Conservation (phyloP, 2,888 invertebrate genomes). For the Coenonympha glycerion region DNA sequence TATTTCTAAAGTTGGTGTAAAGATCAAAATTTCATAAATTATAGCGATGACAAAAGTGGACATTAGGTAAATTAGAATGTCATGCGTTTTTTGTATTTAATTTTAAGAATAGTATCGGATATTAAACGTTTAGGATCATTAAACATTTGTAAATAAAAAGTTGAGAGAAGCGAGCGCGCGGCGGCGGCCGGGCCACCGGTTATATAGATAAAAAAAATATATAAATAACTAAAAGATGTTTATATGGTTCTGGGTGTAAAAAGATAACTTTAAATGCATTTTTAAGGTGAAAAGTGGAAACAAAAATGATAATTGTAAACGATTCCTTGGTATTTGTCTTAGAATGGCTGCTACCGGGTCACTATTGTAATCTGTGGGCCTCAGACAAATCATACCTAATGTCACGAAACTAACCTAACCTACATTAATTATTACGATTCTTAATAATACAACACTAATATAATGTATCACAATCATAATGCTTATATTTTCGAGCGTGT, state of each 20-base stretch:
- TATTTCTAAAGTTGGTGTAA: slow-evolving; percentile 78
- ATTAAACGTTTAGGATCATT: slow-evolving; percentile 82
- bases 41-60: slow-evolving; percentile 71
- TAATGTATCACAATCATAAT: slow-evolving; percentile 76
- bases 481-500: slow-evolving; percentile 77
- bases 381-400: slow-evolving; percentile 61
- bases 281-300: slow-evolving; percentile 61
- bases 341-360: slow-evolving; percentile 66
- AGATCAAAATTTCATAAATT: slow-evolving; percentile 78
- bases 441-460: slow-evolving; percentile 72
- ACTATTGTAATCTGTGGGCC: slow-evolving; percentile 76
- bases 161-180: slow-evolving; percentile 47
- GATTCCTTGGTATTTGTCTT: slow-evolving; percentile 73
- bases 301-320: slow-evolving; percentile 48
- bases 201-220: slow-evolving; percentile 75
- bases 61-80: slow-evolving; percentile 74
- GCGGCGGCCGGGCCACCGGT: slow-evolving; percentile 51
- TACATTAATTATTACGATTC: slow-evolving; percentile 73
- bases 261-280: slow-evolving; percentile 68
- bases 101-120: slow-evolving; percentile 78
- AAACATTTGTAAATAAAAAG: slow-evolving; percentile 81
- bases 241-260: slow-evolving; percentile 77
- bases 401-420: slow-evolving; percentile 62
- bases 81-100: slow-evolving; percentile 77
- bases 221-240: slow-evolving; percentile 77